Base-by-base conservation (phyloP, 2,888 invertebrate genomes). In the Diplazon laetatorius region DNA sequence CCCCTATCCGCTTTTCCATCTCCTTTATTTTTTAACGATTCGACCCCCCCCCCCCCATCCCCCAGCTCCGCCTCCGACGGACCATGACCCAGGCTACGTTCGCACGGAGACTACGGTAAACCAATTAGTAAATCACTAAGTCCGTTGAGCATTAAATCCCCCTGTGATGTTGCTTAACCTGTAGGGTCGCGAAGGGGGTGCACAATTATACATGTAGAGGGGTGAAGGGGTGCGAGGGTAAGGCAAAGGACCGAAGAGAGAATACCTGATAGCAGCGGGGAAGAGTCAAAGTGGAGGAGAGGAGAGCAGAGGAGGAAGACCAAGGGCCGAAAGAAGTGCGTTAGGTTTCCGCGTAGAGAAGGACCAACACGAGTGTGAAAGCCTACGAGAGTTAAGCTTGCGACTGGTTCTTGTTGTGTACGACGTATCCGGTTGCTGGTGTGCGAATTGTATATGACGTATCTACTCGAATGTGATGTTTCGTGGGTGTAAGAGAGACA, bases 101-200 rank as follows among this genome's bases (percentile, higher is more conserved):
- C 55, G 55, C 55, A 55, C 55, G 74, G 74, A 52, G 66, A 77
- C 76, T 79, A 78, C 76, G 52, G 68, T 85, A 86, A 86, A 82
- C 82, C 80, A 85, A 87, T 87, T 87, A 86, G 82, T 85, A 85
- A 85, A 85, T 87, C 84, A 82, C 84, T 86, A 85, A 87, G 82
- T 84, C 80, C 80, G 83, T 82, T 84, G 84, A 85, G 82, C 85
- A 86, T 81, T 86, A 85, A 86, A 87, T 85, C 83, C 82, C n/a
- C 62, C 79, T 82, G 80, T 80, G 83, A 85, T 84, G 85, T 87
- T 85, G 83, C 85, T 87, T 83, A 86, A 84, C 83, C 73, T 68
- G 68, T 81, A 82, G 82, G 78, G 78, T 80, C 39, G 44, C 52
- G 78, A 65, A 69, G 48, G 68, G 66, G 55, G 46, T 50, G 72